Evolutionary conservation across 2,888 invertebrate species (phyloP).

Genomic region (Chloromyia formosa): DNA sequence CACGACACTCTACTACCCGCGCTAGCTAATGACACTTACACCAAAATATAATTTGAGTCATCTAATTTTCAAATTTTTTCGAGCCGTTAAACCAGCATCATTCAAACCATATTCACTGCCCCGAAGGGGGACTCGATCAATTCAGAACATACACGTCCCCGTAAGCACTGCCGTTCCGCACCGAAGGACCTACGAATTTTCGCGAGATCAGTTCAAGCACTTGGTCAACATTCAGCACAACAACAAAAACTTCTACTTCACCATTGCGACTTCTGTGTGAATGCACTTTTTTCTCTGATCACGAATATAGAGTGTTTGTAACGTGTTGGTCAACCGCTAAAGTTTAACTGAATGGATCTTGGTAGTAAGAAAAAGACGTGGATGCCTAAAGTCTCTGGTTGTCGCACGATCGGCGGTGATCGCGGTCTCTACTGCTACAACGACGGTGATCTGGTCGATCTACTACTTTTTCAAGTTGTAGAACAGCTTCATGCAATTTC

Average conservation of each 20-base stretch:
- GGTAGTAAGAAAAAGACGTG: slow-evolving; percentile 14
- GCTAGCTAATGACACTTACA: too few species aligned
- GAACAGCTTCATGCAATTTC: slow-evolving; percentile 46
- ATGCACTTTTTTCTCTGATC: too few species aligned
- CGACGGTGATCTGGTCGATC: slow-evolving; percentile 43
- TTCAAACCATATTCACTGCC: too few species aligned
- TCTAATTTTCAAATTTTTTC: too few species aligned
- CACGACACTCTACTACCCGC: too few species aligned
- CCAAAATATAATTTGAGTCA: too few species aligned
- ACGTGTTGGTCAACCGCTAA: slow-evolving; percentile 38
- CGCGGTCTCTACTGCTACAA: slow-evolving; percentile 7
- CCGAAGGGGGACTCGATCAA: too few species aligned
- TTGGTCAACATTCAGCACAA: neutral
- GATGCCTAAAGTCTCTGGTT: slow-evolving; percentile 28
- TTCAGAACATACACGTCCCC: too few species aligned
- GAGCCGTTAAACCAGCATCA: too few species aligned
- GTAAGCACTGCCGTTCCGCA: too few species aligned
- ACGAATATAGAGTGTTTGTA: neutral
- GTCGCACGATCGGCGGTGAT: slow-evolving; percentile 24
- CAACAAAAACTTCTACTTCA: neutral
- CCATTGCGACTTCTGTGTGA: neutral
- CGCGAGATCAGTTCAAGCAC: neutral
- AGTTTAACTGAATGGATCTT: slow-evolving; percentile 29
- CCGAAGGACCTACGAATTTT: neutral
- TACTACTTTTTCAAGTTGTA: slow-evolving; percentile 43